These are phyloP conservation scores for Caradrina kadenii DNA, from an alignment of 2,888 invertebrate genomes.

Conservation along the genomic window DNA sequence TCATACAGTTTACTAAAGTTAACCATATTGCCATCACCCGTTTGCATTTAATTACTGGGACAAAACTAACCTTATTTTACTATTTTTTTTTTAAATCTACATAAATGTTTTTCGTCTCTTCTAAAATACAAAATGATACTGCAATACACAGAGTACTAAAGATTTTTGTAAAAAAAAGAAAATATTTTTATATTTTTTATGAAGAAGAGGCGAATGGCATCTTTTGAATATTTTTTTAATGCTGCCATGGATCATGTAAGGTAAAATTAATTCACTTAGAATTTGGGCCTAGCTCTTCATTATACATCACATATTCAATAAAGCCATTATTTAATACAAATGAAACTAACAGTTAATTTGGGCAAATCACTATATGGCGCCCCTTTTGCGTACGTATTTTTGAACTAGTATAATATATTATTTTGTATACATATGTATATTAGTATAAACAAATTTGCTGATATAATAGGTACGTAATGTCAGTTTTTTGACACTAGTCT, in stretches of 20 bases:
- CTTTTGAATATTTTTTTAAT: neutral
- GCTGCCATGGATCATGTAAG: constrained; percentile 39
- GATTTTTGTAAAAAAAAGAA: neutral
- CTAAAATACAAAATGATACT: constrained; percentile 12
- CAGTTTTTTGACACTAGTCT: neutral
- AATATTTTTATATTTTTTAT: neutral
- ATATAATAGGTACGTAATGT: neutral
- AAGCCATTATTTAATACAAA: constrained; percentile 8
- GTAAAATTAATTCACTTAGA: constrained; percentile 14
- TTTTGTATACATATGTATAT: neutral
- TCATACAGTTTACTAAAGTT: neutral
- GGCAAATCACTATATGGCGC: constrained; percentile 39
- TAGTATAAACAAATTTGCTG: neutral
- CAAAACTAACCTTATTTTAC: constrained; percentile 18
- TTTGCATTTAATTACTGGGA: constrained; percentile 4
- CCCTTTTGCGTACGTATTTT: constrained; percentile 18
- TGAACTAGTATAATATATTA: neutral
- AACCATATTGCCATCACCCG: neutral
- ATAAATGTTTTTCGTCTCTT: constrained; percentile 15
- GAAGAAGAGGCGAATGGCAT: constrained; percentile 4
- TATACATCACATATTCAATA: neutral
- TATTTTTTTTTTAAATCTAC: constrained; percentile 1
- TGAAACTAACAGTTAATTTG: constrained; percentile 32
- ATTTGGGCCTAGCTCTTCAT: neutral
- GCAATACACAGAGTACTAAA: neutral